Conservation (phyloP, 2,797 vertebrate genomes). For the Euphonia xanthogaster region DNA sequence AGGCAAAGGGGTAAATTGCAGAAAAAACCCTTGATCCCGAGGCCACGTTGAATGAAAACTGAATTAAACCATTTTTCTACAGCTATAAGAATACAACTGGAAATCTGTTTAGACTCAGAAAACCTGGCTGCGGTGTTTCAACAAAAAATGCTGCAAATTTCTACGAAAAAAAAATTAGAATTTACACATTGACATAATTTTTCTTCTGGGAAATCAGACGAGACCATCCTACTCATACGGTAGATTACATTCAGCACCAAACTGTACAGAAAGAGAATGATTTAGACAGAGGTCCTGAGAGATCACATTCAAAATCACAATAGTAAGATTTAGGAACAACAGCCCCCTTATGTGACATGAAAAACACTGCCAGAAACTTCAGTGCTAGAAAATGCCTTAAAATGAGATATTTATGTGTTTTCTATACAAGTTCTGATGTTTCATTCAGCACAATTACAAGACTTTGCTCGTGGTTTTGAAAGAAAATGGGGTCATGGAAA, state of each 20-base stretch:
- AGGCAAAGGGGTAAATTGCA: background rate
- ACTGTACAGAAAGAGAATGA: background rate
- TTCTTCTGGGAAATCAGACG: background rate
- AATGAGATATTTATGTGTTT: background rate
- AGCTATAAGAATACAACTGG: background rate
- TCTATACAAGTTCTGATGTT: background rate
- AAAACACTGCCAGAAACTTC: background rate
- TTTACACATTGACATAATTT: rapidly evolving
- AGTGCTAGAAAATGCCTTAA: background rate
- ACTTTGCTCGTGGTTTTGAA: background rate
- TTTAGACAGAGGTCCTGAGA: background rate
- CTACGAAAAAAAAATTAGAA: background rate
- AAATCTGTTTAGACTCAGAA: background rate
- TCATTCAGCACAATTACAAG: background rate
- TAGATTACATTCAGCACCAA: background rate
- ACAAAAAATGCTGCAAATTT: background rate
- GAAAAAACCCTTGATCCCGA: background rate
- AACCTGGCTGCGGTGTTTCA: background rate
- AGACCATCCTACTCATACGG: background rate
- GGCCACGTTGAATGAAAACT: background rate
- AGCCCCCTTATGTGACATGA: background rate
- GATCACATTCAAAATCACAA: background rate
- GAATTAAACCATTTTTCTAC: background rate
- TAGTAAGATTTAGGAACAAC: background rate
- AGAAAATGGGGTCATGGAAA: background rate